Base-by-base conservation (phyloP, 2,113 vertebrate genomes). In the Cromileptes altivelis region DNA sequence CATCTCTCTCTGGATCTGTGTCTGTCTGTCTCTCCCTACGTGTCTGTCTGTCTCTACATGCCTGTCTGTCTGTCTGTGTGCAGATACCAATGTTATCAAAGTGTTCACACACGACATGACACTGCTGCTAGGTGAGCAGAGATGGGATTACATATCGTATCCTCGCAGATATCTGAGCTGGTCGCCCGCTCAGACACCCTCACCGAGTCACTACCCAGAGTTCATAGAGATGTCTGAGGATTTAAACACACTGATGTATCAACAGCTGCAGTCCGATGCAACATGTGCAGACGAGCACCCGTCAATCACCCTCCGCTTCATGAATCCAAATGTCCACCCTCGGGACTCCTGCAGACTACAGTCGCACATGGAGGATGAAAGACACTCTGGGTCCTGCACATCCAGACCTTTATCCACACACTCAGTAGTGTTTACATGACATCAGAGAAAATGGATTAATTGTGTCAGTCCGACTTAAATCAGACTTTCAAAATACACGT, bases 101-200 rank as follows among this genome's bases (percentile, higher is more conserved):
- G 69, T 61, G 62, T 75, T 75, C 70, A 15, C 65, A 76, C 56
- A 40, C 30, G 78, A 77, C 61, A 4, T 6, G 55, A 42, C 50
- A 6, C 75, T n/a, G 65, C 83, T 30, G 67, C 23, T 14, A 62
- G 85, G 61, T 63, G 85, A 45, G 42, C 42, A 45, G 9, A 45
- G 42, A 87, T 83, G 88, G 50, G 58, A 64, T 90, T 81, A 90
- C 85, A 78, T 70, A 71, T 77, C 79, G 49, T 49, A 52, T 87
- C 78, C 53, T 78, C 58, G 18, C 53, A 79, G 85, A 85, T 33
- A 85, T 63, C 50, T 65, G 82, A 85, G 78, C 78, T 40, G 21
- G 14, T 11, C 71, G 25, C 13, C 60, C 23, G 52, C 74, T 63
- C 61, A 40, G 42, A 45, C 42, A 45, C 42, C 42, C 42, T 45